These are phyloP conservation scores for Hybos culiciformis DNA, from an alignment of 2,888 invertebrate species.

Conservation along the genomic window DNA sequence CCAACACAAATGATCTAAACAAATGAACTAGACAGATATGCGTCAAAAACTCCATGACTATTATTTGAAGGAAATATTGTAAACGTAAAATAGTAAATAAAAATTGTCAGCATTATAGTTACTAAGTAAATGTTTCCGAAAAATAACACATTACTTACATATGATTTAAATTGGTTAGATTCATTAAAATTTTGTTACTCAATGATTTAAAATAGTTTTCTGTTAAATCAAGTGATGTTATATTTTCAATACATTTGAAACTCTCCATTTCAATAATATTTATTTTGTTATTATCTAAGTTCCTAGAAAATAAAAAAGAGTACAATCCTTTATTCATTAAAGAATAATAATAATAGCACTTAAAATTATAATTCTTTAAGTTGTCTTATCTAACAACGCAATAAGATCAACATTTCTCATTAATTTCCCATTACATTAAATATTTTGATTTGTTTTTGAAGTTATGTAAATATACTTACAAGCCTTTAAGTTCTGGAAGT, in stretches of 20 bases:
- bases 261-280: slow-evolving; percentile 32
- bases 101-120: too few relatives aligned
- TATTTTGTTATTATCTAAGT: slow-evolving; percentile 37
- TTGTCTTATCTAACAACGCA: background rate
- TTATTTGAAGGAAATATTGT: too few relatives aligned
- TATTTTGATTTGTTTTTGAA: background rate
- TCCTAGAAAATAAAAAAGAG: slow-evolving; percentile 24
- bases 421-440: background rate
- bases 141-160: too few relatives aligned
- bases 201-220: slow-evolving; percentile 31
- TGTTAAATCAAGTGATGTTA: slow-evolving; percentile 36
- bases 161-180: slow-evolving; percentile 33
- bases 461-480: slow-evolving; percentile 22
- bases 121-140: too few relatives aligned
- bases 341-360: background rate
- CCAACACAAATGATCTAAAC: too few relatives aligned
- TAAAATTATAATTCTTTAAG: background rate
- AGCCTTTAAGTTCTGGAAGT: slow-evolving; percentile 32
- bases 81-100: too few relatives aligned
- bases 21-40: too few relatives aligned
- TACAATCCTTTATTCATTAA: background rate
- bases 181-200: slow-evolving; percentile 30
- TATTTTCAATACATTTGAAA: slow-evolving; percentile 34
- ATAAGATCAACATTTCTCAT: background rate
- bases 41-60: too few relatives aligned